These are phyloP conservation scores for Misgurnus mizolepis DNA, from an alignment of 2,113 vertebrate species.

Conservation along the genomic window DNA sequence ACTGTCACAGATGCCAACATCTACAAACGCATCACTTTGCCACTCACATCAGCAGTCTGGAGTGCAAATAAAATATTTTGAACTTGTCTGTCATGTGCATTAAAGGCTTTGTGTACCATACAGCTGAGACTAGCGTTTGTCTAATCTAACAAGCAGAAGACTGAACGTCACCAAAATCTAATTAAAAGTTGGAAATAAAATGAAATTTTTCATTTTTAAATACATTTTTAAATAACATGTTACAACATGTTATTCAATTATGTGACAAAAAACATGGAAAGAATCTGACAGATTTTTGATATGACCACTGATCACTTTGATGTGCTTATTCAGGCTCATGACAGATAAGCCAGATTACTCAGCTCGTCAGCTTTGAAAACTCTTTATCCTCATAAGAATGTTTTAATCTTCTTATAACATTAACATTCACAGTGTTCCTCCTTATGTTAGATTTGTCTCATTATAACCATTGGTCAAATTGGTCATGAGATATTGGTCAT, in stretches of 20 bases:
- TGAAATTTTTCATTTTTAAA: no score
- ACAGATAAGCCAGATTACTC: not conserved
- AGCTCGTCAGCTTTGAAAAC: not conserved
- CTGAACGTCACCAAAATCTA: no score
- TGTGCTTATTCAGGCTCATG: not conserved
- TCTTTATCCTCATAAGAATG: constrained; percentile 19
- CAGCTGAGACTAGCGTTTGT: not conserved
- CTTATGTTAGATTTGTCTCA: not conserved
- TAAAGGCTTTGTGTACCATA: not conserved
- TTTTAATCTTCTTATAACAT: constrained; percentile 1
- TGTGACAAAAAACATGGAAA: no score
- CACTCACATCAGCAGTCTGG: not conserved
- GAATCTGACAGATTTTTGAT: not conserved
- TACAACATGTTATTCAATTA: not conserved
- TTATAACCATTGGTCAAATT: not conserved
- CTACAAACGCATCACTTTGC: not conserved
- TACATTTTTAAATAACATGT: no score
- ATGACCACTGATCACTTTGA: not conserved
- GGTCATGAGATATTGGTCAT: constrained; percentile 7
- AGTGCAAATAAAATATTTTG: not conserved
- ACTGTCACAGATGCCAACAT: not conserved
- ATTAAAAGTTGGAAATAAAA: no score
- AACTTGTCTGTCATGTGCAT: not conserved
- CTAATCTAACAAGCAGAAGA: no score
- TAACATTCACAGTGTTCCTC: not conserved